Evolutionary conservation across 2,888 invertebrate genomes (phyloP).

Genomic region (Andrena chrysosceles): DNA sequence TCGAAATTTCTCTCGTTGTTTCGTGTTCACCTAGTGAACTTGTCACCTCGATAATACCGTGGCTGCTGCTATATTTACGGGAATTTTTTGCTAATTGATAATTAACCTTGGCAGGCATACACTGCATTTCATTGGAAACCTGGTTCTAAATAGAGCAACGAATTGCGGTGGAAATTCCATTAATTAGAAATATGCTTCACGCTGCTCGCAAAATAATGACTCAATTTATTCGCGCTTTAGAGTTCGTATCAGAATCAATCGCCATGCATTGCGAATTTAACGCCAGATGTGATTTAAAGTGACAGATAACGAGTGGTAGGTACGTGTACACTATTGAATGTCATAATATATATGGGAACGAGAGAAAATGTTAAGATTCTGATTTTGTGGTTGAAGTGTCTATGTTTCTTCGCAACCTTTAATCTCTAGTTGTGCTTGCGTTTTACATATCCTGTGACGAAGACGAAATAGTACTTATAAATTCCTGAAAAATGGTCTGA

Average conservation of each 20-base stretch:
- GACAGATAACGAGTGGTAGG: neutral
- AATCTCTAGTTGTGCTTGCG: no score
- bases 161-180: neutral
- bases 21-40: neutral
- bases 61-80: neutral
- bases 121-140: neutral
- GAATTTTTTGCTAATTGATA: neutral
- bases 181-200: neutral
- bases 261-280: neutral
- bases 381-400: no score
- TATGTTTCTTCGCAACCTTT: no score
- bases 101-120: neutral
- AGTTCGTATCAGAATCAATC: neutral
- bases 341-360: no score
- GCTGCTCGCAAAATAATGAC: no score
- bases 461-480: no score
- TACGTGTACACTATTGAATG: neutral
- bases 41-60: neutral
- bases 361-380: no score
- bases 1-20: constrained; percentile 29
- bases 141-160: neutral
- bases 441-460: no score
- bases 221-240: constrained; percentile 10
- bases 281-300: neutral
- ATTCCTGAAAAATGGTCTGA: no score